Evolutionary conservation across 2,113 vertebrate genomes (phyloP).

Genomic region (Talpa occidentalis): DNA sequence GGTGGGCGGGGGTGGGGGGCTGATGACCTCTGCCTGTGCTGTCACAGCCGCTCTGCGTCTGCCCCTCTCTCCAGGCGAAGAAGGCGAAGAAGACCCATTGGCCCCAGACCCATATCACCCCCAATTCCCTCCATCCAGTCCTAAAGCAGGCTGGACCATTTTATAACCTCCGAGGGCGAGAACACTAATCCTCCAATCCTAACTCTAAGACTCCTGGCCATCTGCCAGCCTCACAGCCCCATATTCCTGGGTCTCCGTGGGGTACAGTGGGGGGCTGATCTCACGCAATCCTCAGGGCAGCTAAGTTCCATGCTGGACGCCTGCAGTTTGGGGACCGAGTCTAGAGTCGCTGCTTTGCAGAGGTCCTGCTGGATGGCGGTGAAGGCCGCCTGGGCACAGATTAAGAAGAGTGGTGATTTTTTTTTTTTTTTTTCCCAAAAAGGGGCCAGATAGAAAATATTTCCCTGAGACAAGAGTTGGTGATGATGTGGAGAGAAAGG

Average conservation of each 20-base stretch:
- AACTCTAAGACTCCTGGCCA: accelerated
- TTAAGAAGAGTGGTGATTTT: neutral
- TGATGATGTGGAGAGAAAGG: too few relatives aligned
- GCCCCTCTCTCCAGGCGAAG: neutral
- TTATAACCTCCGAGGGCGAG: neutral
- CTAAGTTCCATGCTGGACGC: neutral
- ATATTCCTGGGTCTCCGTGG: neutral
- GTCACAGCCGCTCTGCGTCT: accelerated
- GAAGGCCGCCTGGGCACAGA: neutral
- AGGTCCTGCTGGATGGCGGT: neutral
- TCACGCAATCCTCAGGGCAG: neutral
- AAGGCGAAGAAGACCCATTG: neutral
- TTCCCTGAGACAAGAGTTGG: too few relatives aligned
- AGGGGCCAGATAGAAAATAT: neutral
- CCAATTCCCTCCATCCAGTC: neutral
- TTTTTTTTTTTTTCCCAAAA: neutral
- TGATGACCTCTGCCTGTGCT: accelerated
- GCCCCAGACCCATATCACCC: neutral
- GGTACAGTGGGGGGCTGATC: accelerated
- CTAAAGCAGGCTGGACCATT: neutral
- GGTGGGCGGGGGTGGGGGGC: neutral
- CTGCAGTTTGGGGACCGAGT: neutral
- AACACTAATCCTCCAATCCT: accelerated
- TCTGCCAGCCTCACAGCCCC: neutral
- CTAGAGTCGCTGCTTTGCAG: neutral